phyloP scores from a whole-genome alignment of 2,888 invertebrate genomes.

The Limnephilus lunatus region DNA sequence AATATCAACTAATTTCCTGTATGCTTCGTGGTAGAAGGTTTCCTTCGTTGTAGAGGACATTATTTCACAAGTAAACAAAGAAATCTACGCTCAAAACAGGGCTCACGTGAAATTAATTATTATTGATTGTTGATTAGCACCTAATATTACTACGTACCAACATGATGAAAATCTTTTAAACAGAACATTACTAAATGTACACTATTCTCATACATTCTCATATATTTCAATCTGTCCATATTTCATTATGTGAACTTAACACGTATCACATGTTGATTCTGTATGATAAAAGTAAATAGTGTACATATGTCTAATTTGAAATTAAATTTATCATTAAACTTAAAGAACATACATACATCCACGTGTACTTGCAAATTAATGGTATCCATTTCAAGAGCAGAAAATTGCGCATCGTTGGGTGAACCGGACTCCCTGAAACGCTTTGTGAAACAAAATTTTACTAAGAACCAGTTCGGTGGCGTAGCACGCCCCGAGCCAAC shows the following conservation, averaged over 20 bases:
- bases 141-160: too few species aligned
- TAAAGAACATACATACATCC: neutral
- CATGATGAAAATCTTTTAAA: too few species aligned
- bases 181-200: too few species aligned
- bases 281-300: neutral
- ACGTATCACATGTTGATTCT: neutral
- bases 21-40: too few species aligned
- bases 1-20: too few species aligned
- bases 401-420: neutral
- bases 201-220: too few species aligned
- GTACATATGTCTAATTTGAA: neutral
- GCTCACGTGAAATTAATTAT: too few species aligned
- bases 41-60: too few species aligned
- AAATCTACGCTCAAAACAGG: too few species aligned
- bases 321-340: neutral
- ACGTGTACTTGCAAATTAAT: neutral
- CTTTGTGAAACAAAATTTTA: conserved; percentile 30
- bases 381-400: neutral
- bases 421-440: neutral
- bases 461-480: conserved; percentile 11
- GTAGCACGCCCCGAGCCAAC: conserved; percentile 2
- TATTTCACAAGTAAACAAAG: too few species aligned
- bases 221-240: neutral
- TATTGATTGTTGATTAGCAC: too few species aligned
- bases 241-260: neutral